These are phyloP conservation scores for Monarcha castaneiventris DNA, from an alignment of 2,113 vertebrate genomes.

Conservation along the genomic window DNA sequence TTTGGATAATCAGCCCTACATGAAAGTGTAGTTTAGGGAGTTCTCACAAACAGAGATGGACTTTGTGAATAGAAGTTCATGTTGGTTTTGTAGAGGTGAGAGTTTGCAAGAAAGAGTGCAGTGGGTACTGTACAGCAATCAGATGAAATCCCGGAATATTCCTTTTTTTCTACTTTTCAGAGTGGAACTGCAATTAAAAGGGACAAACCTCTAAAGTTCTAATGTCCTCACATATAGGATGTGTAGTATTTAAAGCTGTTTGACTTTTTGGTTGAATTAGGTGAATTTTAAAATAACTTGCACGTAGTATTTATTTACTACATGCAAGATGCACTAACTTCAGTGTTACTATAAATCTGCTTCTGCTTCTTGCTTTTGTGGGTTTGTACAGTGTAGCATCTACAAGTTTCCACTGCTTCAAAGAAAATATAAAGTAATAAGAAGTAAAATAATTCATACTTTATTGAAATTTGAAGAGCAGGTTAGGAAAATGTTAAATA, in stretches of 20 bases:
- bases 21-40: background rate
- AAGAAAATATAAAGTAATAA: background rate
- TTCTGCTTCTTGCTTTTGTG: background rate
- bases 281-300: background rate
- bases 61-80: background rate
- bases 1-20: background rate
- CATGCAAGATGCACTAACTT: background rate
- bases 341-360: background rate
- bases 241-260: background rate
- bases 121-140: background rate
- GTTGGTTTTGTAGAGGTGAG: background rate
- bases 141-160: background rate
- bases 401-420: background rate
- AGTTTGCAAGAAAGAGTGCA: background rate
- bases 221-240: background rate
- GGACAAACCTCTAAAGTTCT: background rate
- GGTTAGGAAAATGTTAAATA: background rate
- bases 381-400: background rate
- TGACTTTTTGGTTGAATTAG: background rate
- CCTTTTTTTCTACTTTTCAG: background rate
- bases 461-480: background rate
- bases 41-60: background rate
- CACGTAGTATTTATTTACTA: background rate
- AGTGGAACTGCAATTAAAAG: background rate
- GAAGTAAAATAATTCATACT: background rate